Evolutionary conservation across 2,888 invertebrate genomes (phyloP).

Genomic region (Blastobasis adustella): DNA sequence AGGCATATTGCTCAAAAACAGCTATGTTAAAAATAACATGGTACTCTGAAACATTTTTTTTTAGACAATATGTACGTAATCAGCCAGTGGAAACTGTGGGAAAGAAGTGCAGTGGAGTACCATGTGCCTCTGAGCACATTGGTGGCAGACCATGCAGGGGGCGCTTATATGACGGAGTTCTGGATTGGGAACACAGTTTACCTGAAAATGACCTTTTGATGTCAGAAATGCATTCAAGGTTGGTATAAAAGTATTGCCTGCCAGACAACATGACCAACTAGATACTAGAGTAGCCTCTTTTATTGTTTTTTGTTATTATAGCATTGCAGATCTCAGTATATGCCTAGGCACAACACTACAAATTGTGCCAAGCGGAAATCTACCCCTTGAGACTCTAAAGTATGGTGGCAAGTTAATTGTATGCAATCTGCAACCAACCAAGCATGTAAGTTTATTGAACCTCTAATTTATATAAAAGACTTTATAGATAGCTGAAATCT

Average conservation of each 20-base stretch:
- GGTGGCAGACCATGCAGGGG: constrained; percentile 90
- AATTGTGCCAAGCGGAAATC: constrained; percentile 96
- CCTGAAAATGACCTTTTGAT: constrained; percentile 90
- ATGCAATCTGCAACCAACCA: constrained; percentile 97
- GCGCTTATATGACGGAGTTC: constrained; percentile 89
- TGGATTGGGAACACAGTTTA: constrained; percentile 98
- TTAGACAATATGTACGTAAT: constrained; percentile 86
- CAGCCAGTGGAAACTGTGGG: constrained; percentile 89
- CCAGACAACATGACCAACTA: too few species aligned
- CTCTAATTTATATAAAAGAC: too few species aligned
- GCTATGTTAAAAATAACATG: not conserved
- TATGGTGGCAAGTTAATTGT: constrained; percentile 92
- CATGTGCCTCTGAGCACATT: constrained; percentile 79
- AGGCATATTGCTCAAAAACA: too few species aligned
- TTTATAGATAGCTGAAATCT: too few species aligned
- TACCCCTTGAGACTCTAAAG: constrained; percentile 90
- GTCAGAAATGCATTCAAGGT: constrained; percentile 92
- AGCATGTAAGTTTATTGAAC: constrained; percentile 81
- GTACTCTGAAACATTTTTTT: constrained; percentile 14
- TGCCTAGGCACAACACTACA: constrained; percentile 98
- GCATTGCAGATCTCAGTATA: constrained; percentile 93
- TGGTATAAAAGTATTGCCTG: constrained; percentile 5
- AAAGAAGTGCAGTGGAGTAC: constrained; percentile 78
- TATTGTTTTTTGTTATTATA: constrained; percentile 55
- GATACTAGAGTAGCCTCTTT: too few species aligned